A percentile compares a stretch with the other conserved stretches of the same genome.
These are phyloP conservation scores for Nyctereutes procyonoides DNA, from an alignment of 2,113 vertebrate species.

Conservation along the genomic window DNA sequence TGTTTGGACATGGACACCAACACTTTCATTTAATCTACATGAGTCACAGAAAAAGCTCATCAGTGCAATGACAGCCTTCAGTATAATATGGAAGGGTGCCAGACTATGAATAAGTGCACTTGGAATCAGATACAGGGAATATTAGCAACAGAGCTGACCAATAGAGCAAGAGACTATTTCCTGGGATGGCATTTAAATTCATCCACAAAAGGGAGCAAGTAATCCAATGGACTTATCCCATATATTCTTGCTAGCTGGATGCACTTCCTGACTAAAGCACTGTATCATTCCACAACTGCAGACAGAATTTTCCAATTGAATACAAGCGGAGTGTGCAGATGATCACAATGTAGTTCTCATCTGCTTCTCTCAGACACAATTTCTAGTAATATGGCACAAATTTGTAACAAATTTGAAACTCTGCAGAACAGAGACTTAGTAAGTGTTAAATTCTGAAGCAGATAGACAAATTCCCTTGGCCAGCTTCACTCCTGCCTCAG, in stretches of 20 bases:
- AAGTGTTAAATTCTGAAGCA: neutral
- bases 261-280: neutral
- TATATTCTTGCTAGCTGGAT: neutral
- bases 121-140: rapidly evolving
- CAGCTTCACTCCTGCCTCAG: neutral
- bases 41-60: neutral
- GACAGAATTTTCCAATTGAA: neutral
- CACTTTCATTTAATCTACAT: neutral
- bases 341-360: neutral
- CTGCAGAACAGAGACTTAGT: neutral
- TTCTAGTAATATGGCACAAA: neutral
- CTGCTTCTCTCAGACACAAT: neutral
- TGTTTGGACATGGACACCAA: neutral
- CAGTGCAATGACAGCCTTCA: neutral
- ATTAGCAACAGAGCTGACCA: neutral
- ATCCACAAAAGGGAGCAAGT: neutral
- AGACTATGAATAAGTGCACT: neutral
- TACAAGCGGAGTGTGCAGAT: too few relatives aligned
- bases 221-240: neutral
- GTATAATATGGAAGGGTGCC: neutral
- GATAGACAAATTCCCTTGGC: neutral
- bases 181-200: neutral
- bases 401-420: neutral
- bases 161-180: neutral
- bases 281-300: neutral